These are phyloP conservation scores for Galemys pyrenaicus DNA, from an alignment of 2,113 vertebrate genomes.

Conservation along the genomic window DNA sequence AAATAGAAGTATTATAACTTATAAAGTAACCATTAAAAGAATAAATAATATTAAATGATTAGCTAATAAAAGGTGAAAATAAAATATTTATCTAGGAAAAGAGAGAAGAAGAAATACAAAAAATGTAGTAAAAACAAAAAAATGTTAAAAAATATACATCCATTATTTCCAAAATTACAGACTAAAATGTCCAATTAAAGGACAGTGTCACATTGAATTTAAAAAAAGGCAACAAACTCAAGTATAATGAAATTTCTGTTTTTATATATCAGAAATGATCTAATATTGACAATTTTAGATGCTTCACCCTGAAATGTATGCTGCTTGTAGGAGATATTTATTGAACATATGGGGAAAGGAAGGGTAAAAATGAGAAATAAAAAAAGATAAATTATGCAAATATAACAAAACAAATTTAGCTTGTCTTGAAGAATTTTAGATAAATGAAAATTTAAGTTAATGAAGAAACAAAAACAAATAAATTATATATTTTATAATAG, in stretches of 20 bases:
- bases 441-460: conserved; percentile 14
- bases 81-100: background rate
- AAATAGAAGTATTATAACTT: background rate
- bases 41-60: background rate
- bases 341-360: background rate
- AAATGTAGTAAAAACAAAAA: background rate
- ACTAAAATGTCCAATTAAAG: conserved; percentile 12
- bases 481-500: background rate
- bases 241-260: background rate
- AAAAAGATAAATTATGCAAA: background rate
- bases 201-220: background rate
- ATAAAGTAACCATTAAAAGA: background rate
- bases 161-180: background rate
- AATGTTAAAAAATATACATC: background rate
- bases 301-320: background rate
- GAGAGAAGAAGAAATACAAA: background rate
- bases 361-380: background rate
- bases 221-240: background rate
- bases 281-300: background rate
- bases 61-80: background rate
- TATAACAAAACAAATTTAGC: background rate
- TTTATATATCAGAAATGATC: background rate
- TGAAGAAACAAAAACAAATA: background rate
- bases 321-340: background rate
- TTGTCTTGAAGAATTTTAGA: background rate